Conservation (phyloP, 2,113 vertebrate genomes). For the Pelusios castaneus region DNA sequence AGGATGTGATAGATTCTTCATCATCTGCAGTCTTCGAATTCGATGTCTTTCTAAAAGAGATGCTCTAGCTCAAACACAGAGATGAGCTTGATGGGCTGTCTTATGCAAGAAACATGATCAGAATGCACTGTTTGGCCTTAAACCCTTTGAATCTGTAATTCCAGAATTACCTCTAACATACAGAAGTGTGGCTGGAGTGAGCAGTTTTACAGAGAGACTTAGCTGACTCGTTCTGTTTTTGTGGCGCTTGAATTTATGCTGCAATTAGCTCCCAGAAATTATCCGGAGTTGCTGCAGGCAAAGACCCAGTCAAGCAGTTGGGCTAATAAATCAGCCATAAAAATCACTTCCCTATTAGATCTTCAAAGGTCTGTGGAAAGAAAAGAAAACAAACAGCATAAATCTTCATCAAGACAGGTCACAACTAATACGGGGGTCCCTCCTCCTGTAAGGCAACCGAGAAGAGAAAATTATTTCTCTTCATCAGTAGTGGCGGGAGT, state of each 20-base stretch:
- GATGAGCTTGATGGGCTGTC: background rate
- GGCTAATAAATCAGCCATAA: constrained; percentile 80
- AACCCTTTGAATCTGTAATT: background rate
- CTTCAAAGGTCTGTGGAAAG: constrained; percentile 80
- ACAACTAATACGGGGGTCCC: constrained; percentile 72
- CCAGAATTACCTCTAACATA: background rate
- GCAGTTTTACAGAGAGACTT: background rate
- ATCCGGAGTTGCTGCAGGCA: constrained; percentile 45
- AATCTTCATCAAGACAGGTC: constrained; percentile 79
- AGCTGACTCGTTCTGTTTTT: background rate
- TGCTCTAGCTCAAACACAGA: background rate
- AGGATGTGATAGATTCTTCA: background rate
- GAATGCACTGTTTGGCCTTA: background rate
- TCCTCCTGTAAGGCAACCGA: constrained; percentile 46
- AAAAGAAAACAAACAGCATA: constrained; percentile 80
- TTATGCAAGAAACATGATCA: background rate
- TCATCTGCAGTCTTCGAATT: background rate
- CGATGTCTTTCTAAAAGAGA: background rate
- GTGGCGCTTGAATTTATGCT: background rate
- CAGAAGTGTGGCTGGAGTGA: background rate
- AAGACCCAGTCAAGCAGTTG: constrained; percentile 62
- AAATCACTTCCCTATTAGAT: constrained; percentile 77
- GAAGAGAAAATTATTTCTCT: constrained; percentile 66
- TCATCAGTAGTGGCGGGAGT: constrained; percentile 38
- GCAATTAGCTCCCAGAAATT: constrained; percentile 41